Conservation (phyloP, 2,888 invertebrate species). For the Ptychoptera contaminata region DNA sequence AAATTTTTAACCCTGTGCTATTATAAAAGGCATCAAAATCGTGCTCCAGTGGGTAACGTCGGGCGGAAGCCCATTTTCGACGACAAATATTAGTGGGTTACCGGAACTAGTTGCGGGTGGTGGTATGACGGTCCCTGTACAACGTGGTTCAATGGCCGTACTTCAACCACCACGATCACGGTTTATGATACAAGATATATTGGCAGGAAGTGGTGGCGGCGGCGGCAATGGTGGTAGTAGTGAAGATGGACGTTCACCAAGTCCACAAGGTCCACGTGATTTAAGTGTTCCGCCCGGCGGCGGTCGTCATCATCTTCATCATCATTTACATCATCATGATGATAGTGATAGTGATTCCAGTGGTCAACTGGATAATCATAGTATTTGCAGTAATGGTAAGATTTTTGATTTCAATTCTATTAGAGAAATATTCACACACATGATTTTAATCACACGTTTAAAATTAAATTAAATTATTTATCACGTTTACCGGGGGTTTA, state of each 20-base stretch:
- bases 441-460: no score
- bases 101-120: constrained; percentile 18
- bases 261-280: constrained; percentile 22
- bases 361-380: constrained; percentile 22
- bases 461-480: not conserved
- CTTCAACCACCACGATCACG: constrained; percentile 56
- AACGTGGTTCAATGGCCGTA: constrained; percentile 35
- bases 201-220: constrained; percentile 39
- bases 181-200: constrained; percentile 83
- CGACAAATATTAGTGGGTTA: constrained; percentile 10
- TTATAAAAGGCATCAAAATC: constrained; percentile 12
- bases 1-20: constrained; percentile 1
- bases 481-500: not conserved
- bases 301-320: constrained; percentile 10
- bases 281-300: constrained; percentile 19
- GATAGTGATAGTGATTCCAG: constrained; percentile 32
- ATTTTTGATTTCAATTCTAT: no score
- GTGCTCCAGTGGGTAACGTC: constrained; percentile 14
- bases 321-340: constrained; percentile 16
- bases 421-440: no score
- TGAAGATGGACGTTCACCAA: constrained; percentile 24
- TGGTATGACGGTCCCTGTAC: constrained; percentile 33
- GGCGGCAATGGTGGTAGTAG: constrained; percentile 2
- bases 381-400: constrained; percentile 18
- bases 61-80: constrained; percentile 14